Conservation (phyloP, 1,140 invertebrate species). For the Psilanteris sp. region DNA sequence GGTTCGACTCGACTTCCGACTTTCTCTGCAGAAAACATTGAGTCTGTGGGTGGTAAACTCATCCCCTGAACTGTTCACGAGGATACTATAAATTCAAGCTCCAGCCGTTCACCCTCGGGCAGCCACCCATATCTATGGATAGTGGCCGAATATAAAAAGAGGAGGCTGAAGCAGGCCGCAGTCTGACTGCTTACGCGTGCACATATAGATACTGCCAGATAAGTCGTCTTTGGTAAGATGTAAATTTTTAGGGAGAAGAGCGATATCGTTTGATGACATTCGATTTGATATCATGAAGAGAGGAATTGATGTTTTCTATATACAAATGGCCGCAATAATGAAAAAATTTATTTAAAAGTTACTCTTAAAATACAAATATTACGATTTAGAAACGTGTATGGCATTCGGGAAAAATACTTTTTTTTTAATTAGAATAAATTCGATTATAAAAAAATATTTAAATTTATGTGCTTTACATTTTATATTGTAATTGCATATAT, state of each 20-base stretch:
- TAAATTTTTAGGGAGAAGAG: conserved; percentile 51
- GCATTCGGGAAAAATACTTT: too few species aligned
- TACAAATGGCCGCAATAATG: too few species aligned
- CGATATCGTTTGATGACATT: conserved; percentile 59
- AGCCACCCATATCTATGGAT: conserved; percentile 68
- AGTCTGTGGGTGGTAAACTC: conserved; percentile 74
- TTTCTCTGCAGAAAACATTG: conserved; percentile 80
- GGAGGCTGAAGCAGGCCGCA: conserved; percentile 53
- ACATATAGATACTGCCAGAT: conserved; percentile 45
- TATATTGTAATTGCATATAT: too few species aligned
- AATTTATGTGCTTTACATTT: too few species aligned
- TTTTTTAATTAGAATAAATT: too few species aligned
- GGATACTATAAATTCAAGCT: conserved; percentile 79
- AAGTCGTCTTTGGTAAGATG: conserved; percentile 57
- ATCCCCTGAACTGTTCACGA: conserved; percentile 69
- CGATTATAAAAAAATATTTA: too few species aligned
- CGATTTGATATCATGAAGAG: conserved; percentile 54
- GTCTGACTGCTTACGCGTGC: conserved; percentile 57
- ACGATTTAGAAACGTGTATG: conserved; percentile 19
- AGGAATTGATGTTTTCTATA: conserved; percentile 29
- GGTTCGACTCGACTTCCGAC: conserved; percentile 79
- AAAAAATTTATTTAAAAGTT: too few species aligned
- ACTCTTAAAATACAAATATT: too few species aligned
- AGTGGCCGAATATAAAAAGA: conserved; percentile 75
- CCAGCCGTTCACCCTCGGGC: conserved; percentile 59